Conservation (phyloP, 1,140 invertebrate genomes). For the Sarcophaga peregrina region DNA sequence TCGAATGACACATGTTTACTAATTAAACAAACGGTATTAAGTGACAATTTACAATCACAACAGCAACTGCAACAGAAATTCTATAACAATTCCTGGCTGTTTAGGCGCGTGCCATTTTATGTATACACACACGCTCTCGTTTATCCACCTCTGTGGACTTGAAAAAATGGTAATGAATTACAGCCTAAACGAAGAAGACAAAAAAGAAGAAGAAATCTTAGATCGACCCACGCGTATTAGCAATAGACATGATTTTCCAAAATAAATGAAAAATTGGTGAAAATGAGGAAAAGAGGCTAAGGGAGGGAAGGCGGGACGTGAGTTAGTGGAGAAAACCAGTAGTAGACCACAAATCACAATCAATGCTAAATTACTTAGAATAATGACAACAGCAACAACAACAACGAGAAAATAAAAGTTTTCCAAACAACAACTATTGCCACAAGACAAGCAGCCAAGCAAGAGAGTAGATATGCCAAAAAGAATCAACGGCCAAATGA, state of each 20-base stretch:
- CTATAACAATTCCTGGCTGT: neutral
- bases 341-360: conserved; percentile 33
- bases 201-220: neutral
- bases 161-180: too few relatives aligned
- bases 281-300: neutral
- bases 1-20: conserved; percentile 30
- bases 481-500: neutral
- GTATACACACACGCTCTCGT: neutral
- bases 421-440: conserved; percentile 10
- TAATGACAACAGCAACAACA: neutral
- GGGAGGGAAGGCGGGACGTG: neutral
- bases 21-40: conserved; percentile 39
- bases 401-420: neutral
- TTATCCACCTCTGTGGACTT: too few relatives aligned
- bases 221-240: neutral
- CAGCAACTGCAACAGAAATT: neutral
- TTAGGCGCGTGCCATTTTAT: conserved; percentile 16
- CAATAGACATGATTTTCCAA: neutral
- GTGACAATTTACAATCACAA: conserved; percentile 28
- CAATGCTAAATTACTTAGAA: conserved; percentile 23
- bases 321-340: neutral
- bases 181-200: neutral
- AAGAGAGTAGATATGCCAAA: neutral
- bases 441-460: neutral
- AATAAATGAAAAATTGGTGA: conserved; percentile 27